Base-by-base conservation (phyloP, 2,888 invertebrate species). In the Diaprepes abbreviatus region DNA sequence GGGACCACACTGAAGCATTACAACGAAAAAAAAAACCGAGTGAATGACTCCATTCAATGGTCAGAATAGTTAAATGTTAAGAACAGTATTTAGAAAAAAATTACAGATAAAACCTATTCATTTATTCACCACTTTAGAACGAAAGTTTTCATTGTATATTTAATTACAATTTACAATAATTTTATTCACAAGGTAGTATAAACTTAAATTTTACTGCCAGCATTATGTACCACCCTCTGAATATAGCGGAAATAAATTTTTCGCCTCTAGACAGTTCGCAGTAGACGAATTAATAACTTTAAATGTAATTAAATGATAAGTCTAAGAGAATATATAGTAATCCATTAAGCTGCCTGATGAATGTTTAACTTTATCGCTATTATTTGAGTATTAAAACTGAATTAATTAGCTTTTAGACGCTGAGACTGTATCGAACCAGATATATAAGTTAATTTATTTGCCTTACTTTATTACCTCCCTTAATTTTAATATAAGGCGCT, bases 351-450 rank as follows among this genome's bases (percentile, higher is more conserved):
- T 70, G 33, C 48, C 78, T 79, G 80, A 81, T 78, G 80, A 80
- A 81, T 81, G 79, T 80, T 81, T 80, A 80, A 80, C 81, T 81
- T 81, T 77, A 80, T 80, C 78, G 76, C 77, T 76, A 79, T 81
- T 81, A 80, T 81, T 81, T 81, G 79, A 80, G 79, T 80, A 79
- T 80, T 79, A 80, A 80, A 80, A 79, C 77, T 78, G 79, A 77
- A 80, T 80, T 81, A 81, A 80, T 81, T 81, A 80, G 79, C 76
- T 76, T 74, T 70, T 45, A 76, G 74, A 64, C 76, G 71, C 69
- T 52, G 31, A 55, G 59, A 24, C 59, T 65, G 66, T 72, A 66
- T 72, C 66, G 70, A 66, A 65, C 58, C 64, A 72, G 62, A 70
- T 72, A 64, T 68, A 65, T 70, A 71, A 71, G 64, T 66, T 62